Evolutionary conservation across 2,888 invertebrate species (phyloP).

Genomic region (Ormyrus labotus): DNA sequence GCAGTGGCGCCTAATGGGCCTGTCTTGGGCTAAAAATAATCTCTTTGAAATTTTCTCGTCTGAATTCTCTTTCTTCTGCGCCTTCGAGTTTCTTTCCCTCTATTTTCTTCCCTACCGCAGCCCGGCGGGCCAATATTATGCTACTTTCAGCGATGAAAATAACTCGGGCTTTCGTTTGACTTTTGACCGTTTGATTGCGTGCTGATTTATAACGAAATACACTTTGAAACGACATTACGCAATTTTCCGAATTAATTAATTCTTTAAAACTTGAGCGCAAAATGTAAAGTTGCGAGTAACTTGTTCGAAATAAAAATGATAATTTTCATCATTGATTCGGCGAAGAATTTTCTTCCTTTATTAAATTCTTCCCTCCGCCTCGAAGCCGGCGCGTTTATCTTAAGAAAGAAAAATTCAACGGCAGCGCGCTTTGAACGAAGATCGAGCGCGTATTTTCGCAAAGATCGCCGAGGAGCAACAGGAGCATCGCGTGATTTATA

Average conservation of each 20-base stretch:
- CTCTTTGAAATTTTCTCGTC: conserved; percentile 65
- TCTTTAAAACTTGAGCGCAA: too few relatives aligned
- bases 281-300: too few relatives aligned
- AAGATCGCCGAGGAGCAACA: background rate
- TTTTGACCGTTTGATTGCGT: conserved; percentile 30
- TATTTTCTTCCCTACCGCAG: conserved; percentile 58
- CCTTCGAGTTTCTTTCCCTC: conserved; percentile 39
- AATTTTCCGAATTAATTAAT: background rate
- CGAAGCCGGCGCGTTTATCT: too few relatives aligned
- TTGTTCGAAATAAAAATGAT: too few relatives aligned
- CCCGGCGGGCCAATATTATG: conserved; percentile 53
- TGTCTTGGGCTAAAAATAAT: conserved; percentile 66
- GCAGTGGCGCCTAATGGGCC: conserved; percentile 67
- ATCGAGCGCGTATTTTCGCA: conserved; percentile 8
- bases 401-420: too few relatives aligned
- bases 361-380: too few relatives aligned
- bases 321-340: too few relatives aligned
- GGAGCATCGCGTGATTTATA: conserved; percentile 47
- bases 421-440: too few relatives aligned
- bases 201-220: conserved; percentile 6
- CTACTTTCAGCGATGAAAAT: conserved; percentile 37
- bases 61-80: conserved; percentile 38
- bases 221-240: background rate
- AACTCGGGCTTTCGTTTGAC: conserved; percentile 38
- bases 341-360: too few relatives aligned